A percentile compares a stretch with the other conserved stretches of the same genome.
Evolutionary conservation across 2,113 vertebrate genomes (phyloP).

Genomic region (Salvelinus namaycush): DNA sequence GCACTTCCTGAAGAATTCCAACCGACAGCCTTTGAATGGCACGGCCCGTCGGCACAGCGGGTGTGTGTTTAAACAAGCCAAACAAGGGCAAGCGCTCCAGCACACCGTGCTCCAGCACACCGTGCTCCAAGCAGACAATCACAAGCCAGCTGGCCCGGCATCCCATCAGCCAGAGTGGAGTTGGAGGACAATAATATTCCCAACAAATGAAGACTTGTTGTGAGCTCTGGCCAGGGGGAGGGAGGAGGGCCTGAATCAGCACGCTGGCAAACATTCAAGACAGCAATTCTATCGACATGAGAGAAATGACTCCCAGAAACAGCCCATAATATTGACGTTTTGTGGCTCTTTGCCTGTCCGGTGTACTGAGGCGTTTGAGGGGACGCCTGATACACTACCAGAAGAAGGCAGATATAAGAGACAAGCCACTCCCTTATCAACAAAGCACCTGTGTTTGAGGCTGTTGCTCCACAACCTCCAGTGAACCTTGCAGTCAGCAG

Average conservation of each 20-base stretch:
- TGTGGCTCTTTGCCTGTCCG: conserved; percentile 41
- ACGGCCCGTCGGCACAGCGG: conserved; percentile 39
- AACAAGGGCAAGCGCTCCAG: conserved; percentile 65
- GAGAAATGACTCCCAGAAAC: conserved; percentile 70
- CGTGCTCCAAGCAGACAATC: conserved; percentile 70
- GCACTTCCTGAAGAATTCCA: conserved; percentile 79
- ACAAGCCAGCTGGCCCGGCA: conserved; percentile 60
- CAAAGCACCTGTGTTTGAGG: too few species aligned
- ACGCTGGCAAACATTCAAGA: conserved; percentile 70
- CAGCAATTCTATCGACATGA: conserved; percentile 69
- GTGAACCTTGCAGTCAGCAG: too few species aligned
- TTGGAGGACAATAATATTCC: conserved; percentile 73
- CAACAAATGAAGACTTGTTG: conserved; percentile 80
- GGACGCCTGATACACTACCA: conserved; percentile 15
- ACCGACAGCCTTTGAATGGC: conserved; percentile 77
- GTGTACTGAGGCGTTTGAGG: background rate
- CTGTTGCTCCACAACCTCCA: too few species aligned
- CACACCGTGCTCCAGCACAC: conserved; percentile 58
- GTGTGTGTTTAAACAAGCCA: conserved; percentile 79
- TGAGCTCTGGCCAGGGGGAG: conserved; percentile 33
- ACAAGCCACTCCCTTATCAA: background rate
- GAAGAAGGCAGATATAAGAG: conserved; percentile 2
- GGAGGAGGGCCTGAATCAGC: conserved; percentile 39
- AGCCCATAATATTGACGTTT: conserved; percentile 68
- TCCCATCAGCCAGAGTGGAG: conserved; percentile 66